Conservation (phyloP, 1,140 invertebrate species). For the Drosophila miranda region DNA sequence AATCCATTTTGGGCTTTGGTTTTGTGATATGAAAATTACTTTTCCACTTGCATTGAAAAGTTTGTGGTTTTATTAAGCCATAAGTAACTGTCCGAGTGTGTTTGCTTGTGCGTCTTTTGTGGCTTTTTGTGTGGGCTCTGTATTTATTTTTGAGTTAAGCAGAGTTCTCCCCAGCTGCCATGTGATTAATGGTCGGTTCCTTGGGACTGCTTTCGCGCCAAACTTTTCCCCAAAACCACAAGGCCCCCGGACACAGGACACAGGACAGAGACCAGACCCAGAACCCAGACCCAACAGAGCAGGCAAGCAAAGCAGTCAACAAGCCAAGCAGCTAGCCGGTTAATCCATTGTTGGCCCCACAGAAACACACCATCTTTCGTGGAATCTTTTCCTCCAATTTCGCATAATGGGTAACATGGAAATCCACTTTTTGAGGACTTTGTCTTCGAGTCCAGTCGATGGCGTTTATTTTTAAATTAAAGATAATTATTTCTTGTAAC, state of each 20-base stretch:
- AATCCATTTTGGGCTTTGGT: not conserved
- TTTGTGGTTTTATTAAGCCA: slow-evolving; percentile 65
- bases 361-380: slow-evolving; percentile 30
- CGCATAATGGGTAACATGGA: slow-evolving; percentile 37
- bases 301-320: slow-evolving; percentile 45
- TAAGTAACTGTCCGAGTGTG: slow-evolving; percentile 36
- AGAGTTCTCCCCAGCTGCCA: slow-evolving; percentile 56
- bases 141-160: slow-evolving; percentile 77
- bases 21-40: slow-evolving; percentile 47
- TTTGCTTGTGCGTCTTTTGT: slow-evolving; percentile 6
- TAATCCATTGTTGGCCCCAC: slow-evolving; percentile 54
- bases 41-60: slow-evolving; percentile 62
- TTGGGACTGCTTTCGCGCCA: slow-evolving; percentile 18
- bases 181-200: slow-evolving; percentile 75
- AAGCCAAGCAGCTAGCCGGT: slow-evolving; percentile 41
- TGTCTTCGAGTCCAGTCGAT: slow-evolving; percentile 21
- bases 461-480: slow-evolving; percentile 45
- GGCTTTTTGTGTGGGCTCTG: slow-evolving; percentile 33
- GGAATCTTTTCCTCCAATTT: slow-evolving; percentile 17
- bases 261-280: not conserved
- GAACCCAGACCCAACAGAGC: slow-evolving; percentile 14
- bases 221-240: slow-evolving; percentile 60
- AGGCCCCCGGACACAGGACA: slow-evolving; percentile 35
- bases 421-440: slow-evolving; percentile 45
- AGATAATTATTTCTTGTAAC: slow-evolving; percentile 7